phyloP scores from a whole-genome alignment of 1,140 invertebrate species.

The Euura lappo region DNA sequence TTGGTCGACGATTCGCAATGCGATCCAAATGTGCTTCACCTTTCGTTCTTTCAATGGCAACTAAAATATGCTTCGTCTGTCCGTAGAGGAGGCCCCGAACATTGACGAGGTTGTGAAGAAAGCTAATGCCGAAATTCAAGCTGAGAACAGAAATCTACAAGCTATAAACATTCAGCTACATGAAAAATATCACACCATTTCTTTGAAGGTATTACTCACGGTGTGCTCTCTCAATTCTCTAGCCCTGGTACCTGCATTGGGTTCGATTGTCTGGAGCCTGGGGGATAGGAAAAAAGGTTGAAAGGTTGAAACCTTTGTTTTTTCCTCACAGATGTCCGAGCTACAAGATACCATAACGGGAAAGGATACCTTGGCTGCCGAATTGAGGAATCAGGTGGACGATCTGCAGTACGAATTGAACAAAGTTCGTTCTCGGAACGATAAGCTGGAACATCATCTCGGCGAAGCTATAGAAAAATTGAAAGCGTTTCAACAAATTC shows the following conservation, averaged over 20 bases:
- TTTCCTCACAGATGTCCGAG: slow-evolving; percentile 74
- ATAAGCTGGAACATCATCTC: slow-evolving; percentile 89
- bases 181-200: slow-evolving; percentile 92
- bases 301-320: too few relatives aligned
- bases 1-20: slow-evolving; percentile 1
- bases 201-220: slow-evolving; percentile 70
- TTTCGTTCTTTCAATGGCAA: slow-evolving; percentile 8
- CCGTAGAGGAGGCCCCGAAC: slow-evolving; percentile 67
- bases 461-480: slow-evolving; percentile 90
- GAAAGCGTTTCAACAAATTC: slow-evolving; percentile 82
- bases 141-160: slow-evolving; percentile 90
- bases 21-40: too few relatives aligned
- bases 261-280: too few relatives aligned
- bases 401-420: slow-evolving; percentile 93
- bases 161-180: slow-evolving; percentile 92
- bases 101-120: slow-evolving; percentile 84
- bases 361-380: slow-evolving; percentile 92
- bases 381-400: slow-evolving; percentile 94
- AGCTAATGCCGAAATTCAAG: slow-evolving; percentile 85
- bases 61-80: slow-evolving; percentile 25
- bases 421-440: slow-evolving; percentile 86
- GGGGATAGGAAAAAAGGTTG: too few relatives aligned
- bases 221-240: not conserved
- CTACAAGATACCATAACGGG: slow-evolving; percentile 90
- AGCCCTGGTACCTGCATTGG: not conserved